phyloP scores from a whole-genome alignment of 2,888 invertebrate genomes.

The Lycocerus yunnanus region DNA sequence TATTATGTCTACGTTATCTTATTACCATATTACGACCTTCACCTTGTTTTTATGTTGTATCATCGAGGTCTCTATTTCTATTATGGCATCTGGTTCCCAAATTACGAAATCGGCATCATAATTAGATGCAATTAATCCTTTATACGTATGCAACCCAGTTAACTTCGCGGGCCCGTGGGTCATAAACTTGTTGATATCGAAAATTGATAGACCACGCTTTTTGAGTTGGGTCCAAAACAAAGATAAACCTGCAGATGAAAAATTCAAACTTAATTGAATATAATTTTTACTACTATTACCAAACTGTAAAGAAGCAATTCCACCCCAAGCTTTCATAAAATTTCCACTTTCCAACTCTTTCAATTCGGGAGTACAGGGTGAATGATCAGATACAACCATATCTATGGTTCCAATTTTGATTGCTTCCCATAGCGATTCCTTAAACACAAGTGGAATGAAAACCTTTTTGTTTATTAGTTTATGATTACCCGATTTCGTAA shows the following conservation, averaged over 20 bases:
- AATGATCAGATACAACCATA: slow-evolving; percentile 71
- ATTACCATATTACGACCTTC: slow-evolving; percentile 28
- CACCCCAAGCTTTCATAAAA: slow-evolving; percentile 74
- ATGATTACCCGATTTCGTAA: slow-evolving; percentile 62
- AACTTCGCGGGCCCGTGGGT: slow-evolving; percentile 65
- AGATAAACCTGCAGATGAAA: slow-evolving; percentile 59
- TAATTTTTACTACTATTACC: slow-evolving; percentile 52
- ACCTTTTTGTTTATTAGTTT: neutral
- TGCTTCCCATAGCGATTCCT: slow-evolving; percentile 68
- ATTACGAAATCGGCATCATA: slow-evolving; percentile 75
- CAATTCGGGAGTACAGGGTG: slow-evolving; percentile 68
- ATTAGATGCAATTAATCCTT: slow-evolving; percentile 66
- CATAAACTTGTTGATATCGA: slow-evolving; percentile 63
- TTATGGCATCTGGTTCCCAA: slow-evolving; percentile 68
- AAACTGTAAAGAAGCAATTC: slow-evolving; percentile 74
- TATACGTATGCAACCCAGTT: slow-evolving; percentile 64
- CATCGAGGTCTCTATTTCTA: slow-evolving; percentile 61
- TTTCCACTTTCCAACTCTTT: slow-evolving; percentile 60
- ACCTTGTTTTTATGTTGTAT: slow-evolving; percentile 75
- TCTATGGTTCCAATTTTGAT: slow-evolving; percentile 63
- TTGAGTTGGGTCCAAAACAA: slow-evolving; percentile 71
- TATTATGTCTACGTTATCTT: neutral
- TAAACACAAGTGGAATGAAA: neutral
- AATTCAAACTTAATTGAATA: neutral
- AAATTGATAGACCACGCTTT: slow-evolving; percentile 59